Percentiles rank a stretch among this genome's conserved stretches.
phyloP scores from a whole-genome alignment of 2,888 invertebrate species.

The Rhopalosiphum nymphaeae region DNA sequence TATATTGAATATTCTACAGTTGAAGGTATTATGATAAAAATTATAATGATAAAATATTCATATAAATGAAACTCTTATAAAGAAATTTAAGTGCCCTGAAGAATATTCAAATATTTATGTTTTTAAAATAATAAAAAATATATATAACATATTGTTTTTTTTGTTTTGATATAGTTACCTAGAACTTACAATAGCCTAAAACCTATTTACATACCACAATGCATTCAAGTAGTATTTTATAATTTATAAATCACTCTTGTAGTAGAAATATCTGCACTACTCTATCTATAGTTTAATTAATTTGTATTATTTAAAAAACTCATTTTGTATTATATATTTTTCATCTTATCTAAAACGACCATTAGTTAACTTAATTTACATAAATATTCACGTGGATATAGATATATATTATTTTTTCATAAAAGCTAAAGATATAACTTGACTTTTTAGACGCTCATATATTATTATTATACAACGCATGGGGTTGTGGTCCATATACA shows the following conservation, averaged over 20 bases:
- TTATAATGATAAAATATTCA: not conserved
- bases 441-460: not conserved
- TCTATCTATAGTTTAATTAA: not conserved
- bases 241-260: not conserved
- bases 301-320: not conserved
- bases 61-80: not conserved
- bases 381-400: not conserved
- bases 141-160: not conserved
- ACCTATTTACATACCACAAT: not conserved
- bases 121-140: not conserved
- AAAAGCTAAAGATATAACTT: not conserved
- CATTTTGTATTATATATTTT: not conserved
- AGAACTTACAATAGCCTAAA: not conserved
- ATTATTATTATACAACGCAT: not conserved
- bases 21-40: not conserved
- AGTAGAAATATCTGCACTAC: not conserved
- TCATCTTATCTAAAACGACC: not conserved
- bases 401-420: not conserved
- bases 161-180: not conserved
- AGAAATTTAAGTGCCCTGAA: not conserved
- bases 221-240: not conserved
- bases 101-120: not conserved
- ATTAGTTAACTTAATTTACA: not conserved
- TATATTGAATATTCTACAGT: not conserved
- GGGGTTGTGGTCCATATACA: not conserved